These are phyloP conservation scores for Lophura nycthemera DNA, from an alignment of 2,113 vertebrate species.

Conservation along the genomic window DNA sequence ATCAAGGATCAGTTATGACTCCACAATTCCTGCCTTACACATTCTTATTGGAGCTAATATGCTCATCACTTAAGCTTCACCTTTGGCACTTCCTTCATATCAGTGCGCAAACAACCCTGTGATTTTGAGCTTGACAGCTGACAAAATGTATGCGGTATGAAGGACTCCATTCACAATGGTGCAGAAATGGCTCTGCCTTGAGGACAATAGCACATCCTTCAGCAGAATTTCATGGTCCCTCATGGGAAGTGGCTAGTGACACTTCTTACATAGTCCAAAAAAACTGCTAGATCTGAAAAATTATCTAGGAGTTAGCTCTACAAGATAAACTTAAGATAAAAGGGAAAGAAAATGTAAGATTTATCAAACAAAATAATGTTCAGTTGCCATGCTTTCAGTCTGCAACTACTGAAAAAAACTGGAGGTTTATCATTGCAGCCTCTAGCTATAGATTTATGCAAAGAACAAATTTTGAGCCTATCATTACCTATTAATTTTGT, in stretches of 20 bases:
- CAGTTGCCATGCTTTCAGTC: neutral
- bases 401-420: neutral
- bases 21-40: neutral
- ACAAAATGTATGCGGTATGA: neutral
- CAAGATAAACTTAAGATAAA: neutral
- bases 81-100: neutral
- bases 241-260: neutral
- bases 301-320: neutral
- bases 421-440: neutral
- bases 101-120: neutral
- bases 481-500: constrained; percentile 56
- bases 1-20: neutral
- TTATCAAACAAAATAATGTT: neutral
- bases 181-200: neutral
- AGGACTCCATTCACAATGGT: neutral
- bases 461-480: constrained; percentile 17
- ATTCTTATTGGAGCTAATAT: neutral
- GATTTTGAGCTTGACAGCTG: neutral
- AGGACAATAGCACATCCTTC: neutral
- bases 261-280: neutral
- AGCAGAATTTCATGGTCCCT: neutral
- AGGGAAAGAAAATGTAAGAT: neutral
- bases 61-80: neutral
- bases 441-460: constrained; percentile 11
- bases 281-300: neutral